Evolutionary conservation across 2,797 vertebrate genomes (phyloP).

Genomic region (Enteromius paludinosus): DNA sequence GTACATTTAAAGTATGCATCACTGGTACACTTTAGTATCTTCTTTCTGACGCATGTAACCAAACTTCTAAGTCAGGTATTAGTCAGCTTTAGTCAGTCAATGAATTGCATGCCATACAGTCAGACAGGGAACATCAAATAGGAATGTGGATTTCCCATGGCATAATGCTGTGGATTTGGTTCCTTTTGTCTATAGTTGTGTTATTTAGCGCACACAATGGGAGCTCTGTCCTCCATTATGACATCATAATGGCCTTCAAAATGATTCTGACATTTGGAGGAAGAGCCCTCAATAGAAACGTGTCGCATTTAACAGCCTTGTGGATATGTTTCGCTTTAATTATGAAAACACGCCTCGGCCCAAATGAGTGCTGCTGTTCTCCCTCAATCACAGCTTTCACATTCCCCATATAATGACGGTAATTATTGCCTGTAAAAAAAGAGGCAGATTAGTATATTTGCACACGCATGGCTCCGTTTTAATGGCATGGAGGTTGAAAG

Average conservation of each 20-base stretch:
- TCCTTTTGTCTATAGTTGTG: constrained; percentile 11
- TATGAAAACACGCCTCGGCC: constrained; percentile 57
- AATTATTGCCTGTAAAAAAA: constrained; percentile 62
- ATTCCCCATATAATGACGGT: constrained; percentile 61
- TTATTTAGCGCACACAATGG: constrained; percentile 24
- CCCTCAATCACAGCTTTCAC: constrained; percentile 57
- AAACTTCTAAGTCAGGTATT: background rate
- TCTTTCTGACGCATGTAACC: background rate
- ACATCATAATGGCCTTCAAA: constrained; percentile 45
- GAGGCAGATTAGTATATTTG: constrained; percentile 62
- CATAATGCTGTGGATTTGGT: background rate
- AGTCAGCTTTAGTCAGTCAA: background rate
- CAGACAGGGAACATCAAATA: background rate
- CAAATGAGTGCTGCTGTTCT: constrained; percentile 54
- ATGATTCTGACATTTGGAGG: constrained; percentile 43
- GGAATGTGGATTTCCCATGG: background rate
- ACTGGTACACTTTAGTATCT: background rate
- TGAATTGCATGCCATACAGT: background rate
- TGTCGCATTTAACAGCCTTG: constrained; percentile 40
- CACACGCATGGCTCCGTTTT: constrained; percentile 50
- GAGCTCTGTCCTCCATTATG: constrained; percentile 38
- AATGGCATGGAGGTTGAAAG: constrained; percentile 35
- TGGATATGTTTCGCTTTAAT: constrained; percentile 59
- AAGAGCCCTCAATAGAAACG: constrained; percentile 44
- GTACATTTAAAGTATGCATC: background rate